Percentiles rank a stretch among this genome's conserved stretches.
These are phyloP conservation scores for Cryptotis parvus DNA, from an alignment of 2,113 vertebrate genomes.

Conservation along the genomic window DNA sequence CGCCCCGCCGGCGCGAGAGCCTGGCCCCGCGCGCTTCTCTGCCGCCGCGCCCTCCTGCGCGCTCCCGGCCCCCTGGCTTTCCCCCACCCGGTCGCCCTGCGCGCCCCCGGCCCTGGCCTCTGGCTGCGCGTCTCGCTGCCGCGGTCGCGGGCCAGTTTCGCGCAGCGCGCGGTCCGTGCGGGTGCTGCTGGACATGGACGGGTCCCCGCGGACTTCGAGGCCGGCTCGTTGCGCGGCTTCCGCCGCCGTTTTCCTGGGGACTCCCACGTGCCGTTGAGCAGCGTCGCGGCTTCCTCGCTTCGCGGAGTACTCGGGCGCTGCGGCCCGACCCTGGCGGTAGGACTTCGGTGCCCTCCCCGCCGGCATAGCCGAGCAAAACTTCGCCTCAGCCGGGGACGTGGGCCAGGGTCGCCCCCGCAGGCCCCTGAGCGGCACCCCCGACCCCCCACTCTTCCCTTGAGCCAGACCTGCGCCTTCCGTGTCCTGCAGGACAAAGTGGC, in stretches of 20 bases:
- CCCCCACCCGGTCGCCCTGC: background rate
- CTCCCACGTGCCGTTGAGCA: constrained; percentile 80
- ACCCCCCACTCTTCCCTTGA: no score
- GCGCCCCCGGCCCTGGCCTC: fast-evolving
- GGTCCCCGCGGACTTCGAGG: constrained; percentile 87
- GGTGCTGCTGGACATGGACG: constrained; percentile 87
- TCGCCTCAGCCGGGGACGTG: no score
- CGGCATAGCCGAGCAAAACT: no score
- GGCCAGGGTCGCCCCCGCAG: no score
- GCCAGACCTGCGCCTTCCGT: background rate
- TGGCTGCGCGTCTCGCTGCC: background rate
- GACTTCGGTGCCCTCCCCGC: background rate
- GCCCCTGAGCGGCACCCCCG: no score
- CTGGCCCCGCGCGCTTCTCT: no score
- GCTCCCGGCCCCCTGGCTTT: background rate
- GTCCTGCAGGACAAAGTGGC: constrained; percentile 85
- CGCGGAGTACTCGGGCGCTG: constrained; percentile 82
- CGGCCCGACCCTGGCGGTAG: constrained; percentile 84
- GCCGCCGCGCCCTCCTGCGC: no score
- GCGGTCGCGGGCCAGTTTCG: background rate
- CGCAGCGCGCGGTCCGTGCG: constrained; percentile 58
- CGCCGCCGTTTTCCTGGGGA: constrained; percentile 78
- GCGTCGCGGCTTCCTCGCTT: constrained; percentile 82
- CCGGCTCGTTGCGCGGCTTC: constrained; percentile 79
- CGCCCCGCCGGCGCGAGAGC: no score